phyloP scores from a whole-genome alignment of 2,797 vertebrate species.

The Yasuhikotakia modesta region DNA sequence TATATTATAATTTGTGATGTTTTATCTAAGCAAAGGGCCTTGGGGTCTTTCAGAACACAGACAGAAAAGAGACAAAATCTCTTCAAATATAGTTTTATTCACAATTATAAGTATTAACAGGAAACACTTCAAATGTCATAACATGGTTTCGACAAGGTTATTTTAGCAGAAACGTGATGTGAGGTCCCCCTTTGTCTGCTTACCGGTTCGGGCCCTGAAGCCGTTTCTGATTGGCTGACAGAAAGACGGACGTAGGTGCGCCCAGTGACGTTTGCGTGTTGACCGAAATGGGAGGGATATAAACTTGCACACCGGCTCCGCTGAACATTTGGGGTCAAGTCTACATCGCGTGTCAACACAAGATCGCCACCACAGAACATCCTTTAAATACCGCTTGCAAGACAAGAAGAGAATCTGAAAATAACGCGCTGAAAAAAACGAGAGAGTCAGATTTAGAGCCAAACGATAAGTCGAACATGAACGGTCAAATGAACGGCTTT shows the following conservation, averaged over 20 bases:
- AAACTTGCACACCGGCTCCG: not conserved
- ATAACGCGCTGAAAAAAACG: not conserved
- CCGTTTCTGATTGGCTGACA: constrained; percentile 36
- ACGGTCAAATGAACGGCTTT: constrained; percentile 84
- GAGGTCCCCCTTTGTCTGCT: not conserved
- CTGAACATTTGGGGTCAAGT: constrained; percentile 33
- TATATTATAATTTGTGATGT: too few species aligned
- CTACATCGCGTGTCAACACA: not conserved
- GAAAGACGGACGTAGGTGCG: constrained; percentile 16
- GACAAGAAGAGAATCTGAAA: not conserved
- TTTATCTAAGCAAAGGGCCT: too few species aligned
- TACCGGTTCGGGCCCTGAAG: not conserved
- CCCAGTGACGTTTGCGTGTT: constrained; percentile 30
- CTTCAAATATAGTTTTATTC: not conserved
- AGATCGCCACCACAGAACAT: constrained; percentile 3
- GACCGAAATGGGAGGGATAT: constrained; percentile 29
- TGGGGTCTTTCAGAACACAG: too few species aligned
- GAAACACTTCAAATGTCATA: not conserved
- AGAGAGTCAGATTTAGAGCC: constrained; percentile 12
- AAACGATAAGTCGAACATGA: constrained; percentile 74
- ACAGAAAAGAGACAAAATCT: too few species aligned
- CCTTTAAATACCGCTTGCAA: not conserved
- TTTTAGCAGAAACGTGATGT: not conserved
- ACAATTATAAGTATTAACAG: not conserved
- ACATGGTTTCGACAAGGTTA: not conserved